Percentiles rank a stretch among this genome's conserved stretches.
phyloP scores from a whole-genome alignment of 64 coral and sea anemone genomes.

The Hydrozoanthus tunicans region DNA sequence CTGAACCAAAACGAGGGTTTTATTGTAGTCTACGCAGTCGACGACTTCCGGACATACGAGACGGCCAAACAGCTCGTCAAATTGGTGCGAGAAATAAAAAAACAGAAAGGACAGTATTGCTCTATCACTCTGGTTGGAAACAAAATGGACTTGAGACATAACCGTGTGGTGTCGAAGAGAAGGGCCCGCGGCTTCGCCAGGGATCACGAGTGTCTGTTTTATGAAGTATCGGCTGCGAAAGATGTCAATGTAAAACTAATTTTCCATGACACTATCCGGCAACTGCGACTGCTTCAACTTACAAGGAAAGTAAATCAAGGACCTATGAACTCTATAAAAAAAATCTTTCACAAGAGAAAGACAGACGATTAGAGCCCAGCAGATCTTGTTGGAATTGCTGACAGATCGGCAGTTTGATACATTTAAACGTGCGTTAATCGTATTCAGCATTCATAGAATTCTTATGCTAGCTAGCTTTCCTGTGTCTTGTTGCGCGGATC shows the following conservation, averaged over 20 bases:
- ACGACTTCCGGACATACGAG: constrained; percentile 77
- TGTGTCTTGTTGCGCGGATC: no score
- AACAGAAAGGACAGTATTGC: constrained; percentile 65
- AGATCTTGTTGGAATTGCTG: no score
- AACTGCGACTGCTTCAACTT: constrained; percentile 61
- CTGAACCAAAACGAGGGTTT: constrained; percentile 87
- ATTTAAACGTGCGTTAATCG: no score
- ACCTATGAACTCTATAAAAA: constrained; percentile 81
- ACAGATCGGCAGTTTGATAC: no score
- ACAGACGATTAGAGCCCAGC: background rate
- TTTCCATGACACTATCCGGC: constrained; percentile 85
- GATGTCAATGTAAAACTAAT: constrained; percentile 81
- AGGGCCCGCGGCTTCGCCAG: constrained; percentile 74
- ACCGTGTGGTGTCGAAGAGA: constrained; percentile 65
- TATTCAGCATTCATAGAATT: no score
- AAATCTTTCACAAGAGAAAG: constrained; percentile 66
- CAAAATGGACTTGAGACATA: constrained; percentile 85
- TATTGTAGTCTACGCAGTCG: constrained; percentile 82
- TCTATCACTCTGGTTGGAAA: constrained; percentile 82
- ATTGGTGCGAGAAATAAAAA: constrained; percentile 89
- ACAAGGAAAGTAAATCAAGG: constrained; percentile 64
- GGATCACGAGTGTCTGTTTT: constrained; percentile 82
- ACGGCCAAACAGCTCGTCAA: constrained; percentile 89
- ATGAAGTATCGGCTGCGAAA: constrained; percentile 81
- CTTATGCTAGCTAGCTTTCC: no score